Base-by-base conservation (phyloP, 1,140 invertebrate species). In the Diabrotica virgifera region DNA sequence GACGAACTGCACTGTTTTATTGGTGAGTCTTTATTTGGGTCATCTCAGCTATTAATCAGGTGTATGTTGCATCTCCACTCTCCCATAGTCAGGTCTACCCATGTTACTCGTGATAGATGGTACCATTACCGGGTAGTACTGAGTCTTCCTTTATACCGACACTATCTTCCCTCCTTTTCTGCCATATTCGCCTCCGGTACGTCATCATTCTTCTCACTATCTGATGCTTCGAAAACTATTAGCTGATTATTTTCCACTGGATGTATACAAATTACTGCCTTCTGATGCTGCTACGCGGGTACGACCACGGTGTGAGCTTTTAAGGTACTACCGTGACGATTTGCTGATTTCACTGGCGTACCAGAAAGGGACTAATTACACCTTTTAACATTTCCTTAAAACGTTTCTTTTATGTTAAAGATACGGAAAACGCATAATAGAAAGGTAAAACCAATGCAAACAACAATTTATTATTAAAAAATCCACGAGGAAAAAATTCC, bases 81-180 rank as follows among this genome's bases (percentile, higher is more conserved):
- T 60, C 64, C n/a, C n/a, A 46, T 46, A 46, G 40, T 46, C 40
- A 10, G n/a, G 50, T 69, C 59, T 69, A 69, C 64, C 67, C 67
- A 66, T 69, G 67, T 69, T 69, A 67, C 60, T 36, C 64, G 64
- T 69, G 67, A 69, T 69, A 59, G 67, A 69, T 69, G 67, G 64
- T 59, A 52, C 67, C 64, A 69, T 69, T 69, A 66, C 64, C 59
- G 46, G 64, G 60, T 55, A 58, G 52, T 64, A 65, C 59, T 46
- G 40, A 10, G 40, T 60, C 50, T 40, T 59, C 57, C 61, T 69
- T 66, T 61, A 66, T 66, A 61, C 64, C 67, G 67, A 69, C 66
- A 67, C 62, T 67, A 67, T 67, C 66, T 58, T 40, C 53, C 58
- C 62, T 61, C 61, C 60, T 67, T 67, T 67, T 59, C 63, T 59